Evolutionary conservation across 2,113 vertebrate genomes (phyloP), one percentile per base, ranked within the genome.

Genomic region (Lonchura striata): DNA sequence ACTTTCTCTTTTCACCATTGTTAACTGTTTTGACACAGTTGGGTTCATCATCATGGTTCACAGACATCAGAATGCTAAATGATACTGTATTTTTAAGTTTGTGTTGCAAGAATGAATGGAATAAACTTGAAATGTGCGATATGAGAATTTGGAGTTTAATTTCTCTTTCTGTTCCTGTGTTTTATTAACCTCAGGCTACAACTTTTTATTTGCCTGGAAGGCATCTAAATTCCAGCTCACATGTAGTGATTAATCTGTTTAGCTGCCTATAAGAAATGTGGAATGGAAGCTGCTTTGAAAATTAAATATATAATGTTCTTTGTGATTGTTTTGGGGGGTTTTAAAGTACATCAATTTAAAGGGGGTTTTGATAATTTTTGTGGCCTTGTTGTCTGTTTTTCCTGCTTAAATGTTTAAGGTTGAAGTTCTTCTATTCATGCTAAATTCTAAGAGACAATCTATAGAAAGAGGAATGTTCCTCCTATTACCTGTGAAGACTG

Each of bases 71-170:
- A 98, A 97, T 98, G 98, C 98, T 98, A 97, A 98, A 95, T 94
- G 96, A 98, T 98, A 97, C 96, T 94, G 97, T 98, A 97, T 98
- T 98, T 97, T 98, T 97, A 94, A 97, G 97, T 98, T 97, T 97
- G 97, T 98, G 97, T 98, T 98, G 98, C 97, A 98, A 97, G 98
- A 98, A 98, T 97, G 98, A 98, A 98, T 98, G 98, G 98, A 98
- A 98, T 98, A 98, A 98, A 98, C 97, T 98, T 98, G 98, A 98
- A 98, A 97, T 97, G 97, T 98, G 98, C 88, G 97, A 96, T 80
- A 97, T 61, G 11, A 91, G 56, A 86, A 94, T 94, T 47, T 13
- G 33, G 63, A 54, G 70, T 63, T 80, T 95, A 72, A 80, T 94
- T 96, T 90, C 50, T 13, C 27, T 61, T 33, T 70, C 28, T 88